Conservation (phyloP, 2,888 invertebrate species). For the Polydesmus complanatus region DNA sequence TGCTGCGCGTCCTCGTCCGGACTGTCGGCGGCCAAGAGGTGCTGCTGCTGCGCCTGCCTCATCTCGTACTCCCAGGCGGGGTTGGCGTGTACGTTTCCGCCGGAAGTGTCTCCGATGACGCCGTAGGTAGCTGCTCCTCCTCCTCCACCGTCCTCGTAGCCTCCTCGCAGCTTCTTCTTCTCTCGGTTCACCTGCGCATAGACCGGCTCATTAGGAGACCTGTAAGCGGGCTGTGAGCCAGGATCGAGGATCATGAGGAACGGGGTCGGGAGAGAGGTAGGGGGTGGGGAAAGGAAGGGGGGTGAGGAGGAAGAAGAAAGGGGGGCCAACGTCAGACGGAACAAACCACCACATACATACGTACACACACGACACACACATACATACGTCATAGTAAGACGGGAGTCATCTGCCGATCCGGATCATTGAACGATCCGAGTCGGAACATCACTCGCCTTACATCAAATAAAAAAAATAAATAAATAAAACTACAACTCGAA, state of each 20-base stretch:
- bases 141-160: conserved; percentile 30
- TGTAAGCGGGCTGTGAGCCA: conserved; percentile 30
- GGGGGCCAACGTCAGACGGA: neutral
- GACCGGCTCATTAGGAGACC: conserved; percentile 44
- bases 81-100: conserved; percentile 12
- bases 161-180: conserved; percentile 42
- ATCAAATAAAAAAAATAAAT: no score
- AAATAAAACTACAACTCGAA: no score
- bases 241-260: conserved; percentile 10
- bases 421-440: no score
- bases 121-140: conserved; percentile 21
- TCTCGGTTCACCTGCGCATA: conserved; percentile 53
- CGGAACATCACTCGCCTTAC: no score
- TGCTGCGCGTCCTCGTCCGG: conserved; percentile 19
- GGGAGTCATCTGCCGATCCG: no score
- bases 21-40: conserved; percentile 10
- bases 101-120: conserved; percentile 5
- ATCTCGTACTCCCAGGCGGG: conserved; percentile 17
- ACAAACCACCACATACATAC: neutral
- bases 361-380: neutral
- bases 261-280: neutral
- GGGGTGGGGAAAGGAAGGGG: neutral
- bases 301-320: conserved; percentile 11
- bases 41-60: conserved; percentile 18
- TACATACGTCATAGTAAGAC: no score